phyloP scores from a whole-genome alignment of 2,113 vertebrate genomes.

The Baryphthengus martii region DNA sequence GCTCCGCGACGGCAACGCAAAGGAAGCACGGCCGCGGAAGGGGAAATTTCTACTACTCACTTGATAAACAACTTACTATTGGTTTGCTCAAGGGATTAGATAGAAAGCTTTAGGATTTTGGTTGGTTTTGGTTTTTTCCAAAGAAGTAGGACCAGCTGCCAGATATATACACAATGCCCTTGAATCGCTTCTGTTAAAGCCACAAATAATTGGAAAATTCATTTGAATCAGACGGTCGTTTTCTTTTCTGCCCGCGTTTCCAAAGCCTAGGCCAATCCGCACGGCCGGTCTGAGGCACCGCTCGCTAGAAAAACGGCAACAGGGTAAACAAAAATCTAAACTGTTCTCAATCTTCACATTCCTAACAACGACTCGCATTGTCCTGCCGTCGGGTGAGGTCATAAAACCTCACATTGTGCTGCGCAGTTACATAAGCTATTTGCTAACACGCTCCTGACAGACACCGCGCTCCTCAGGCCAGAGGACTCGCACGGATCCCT shows the following conservation, averaged over 20 bases:
- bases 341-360: not conserved
- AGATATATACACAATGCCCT: slow-evolving; percentile 28
- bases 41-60: not conserved
- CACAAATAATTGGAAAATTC: slow-evolving; percentile 63
- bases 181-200: slow-evolving; percentile 50
- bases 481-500: not conserved
- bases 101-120: slow-evolving; percentile 1
- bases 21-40: slow-evolving; percentile 33
- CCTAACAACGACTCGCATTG: not conserved
- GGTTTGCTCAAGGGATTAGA: slow-evolving; percentile 29
- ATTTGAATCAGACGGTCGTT: slow-evolving; percentile 5
- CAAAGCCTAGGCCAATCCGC: not conserved
- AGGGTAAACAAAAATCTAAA: slow-evolving; percentile 37
- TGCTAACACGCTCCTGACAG: not conserved
- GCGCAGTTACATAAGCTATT: not conserved
- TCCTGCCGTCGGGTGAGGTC: not conserved
- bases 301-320: not conserved
- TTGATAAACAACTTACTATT: slow-evolving; percentile 29
- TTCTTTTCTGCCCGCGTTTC: slow-evolving; percentile 31
- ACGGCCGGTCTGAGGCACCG: not conserved
- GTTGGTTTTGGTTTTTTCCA: not conserved
- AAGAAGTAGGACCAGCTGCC: slow-evolving; percentile 45
- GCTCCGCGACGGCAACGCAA: not conserved
- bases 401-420: not conserved
- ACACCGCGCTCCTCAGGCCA: not conserved